Evolutionary conservation across 1,140 invertebrate genomes (phyloP).

Genomic region (Metopolophium dirhodum): DNA sequence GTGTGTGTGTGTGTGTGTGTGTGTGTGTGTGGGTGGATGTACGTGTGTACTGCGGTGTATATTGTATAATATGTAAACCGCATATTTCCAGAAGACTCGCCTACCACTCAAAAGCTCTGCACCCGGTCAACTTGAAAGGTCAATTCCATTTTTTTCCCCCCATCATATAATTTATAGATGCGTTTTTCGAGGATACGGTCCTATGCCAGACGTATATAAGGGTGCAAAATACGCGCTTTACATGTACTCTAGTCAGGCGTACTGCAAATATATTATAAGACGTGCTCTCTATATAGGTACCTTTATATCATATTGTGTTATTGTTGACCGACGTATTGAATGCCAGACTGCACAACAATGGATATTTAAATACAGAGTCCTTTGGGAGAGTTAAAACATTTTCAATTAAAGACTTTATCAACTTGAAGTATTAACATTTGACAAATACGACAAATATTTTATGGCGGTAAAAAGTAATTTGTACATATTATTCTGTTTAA

Average conservation of each 20-base stretch:
- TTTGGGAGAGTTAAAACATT: neutral
- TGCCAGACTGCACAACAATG: neutral
- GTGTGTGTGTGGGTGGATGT: neutral
- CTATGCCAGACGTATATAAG: neutral
- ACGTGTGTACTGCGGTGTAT: too few relatives aligned
- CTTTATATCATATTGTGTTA: neutral
- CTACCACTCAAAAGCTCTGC: constrained; percentile 39
- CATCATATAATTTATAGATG: neutral
- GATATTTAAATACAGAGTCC: neutral
- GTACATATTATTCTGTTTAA: too few relatives aligned
- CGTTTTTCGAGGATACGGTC: constrained; percentile 14
- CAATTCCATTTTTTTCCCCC: constrained; percentile 33
- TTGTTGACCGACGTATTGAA: neutral
- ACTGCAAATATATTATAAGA: neutral
- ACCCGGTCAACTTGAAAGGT: constrained; percentile 40
- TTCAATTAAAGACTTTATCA: neutral
- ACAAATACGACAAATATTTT: too few relatives aligned
- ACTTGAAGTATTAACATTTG: neutral
- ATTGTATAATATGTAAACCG: neutral
- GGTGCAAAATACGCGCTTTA: neutral
- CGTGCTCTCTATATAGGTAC: too few relatives aligned
- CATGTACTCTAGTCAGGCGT: neutral
- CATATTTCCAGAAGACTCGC: constrained; percentile 5
- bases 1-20: neutral
- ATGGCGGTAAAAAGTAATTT: too few relatives aligned